Base-by-base conservation (phyloP, 2,113 vertebrate genomes). In the Phodopus roborovskii region DNA sequence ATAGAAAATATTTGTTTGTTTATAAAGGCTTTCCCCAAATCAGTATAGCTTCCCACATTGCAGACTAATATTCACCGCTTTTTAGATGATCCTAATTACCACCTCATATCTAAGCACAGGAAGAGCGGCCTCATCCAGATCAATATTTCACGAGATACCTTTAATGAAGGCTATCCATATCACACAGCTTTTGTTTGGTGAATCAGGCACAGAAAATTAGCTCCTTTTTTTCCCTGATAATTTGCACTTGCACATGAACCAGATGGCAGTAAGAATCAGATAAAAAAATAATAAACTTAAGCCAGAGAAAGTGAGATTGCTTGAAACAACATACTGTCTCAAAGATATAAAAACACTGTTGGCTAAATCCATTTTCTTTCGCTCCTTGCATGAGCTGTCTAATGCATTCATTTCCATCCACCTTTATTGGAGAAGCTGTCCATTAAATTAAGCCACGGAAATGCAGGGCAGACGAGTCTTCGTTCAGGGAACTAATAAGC, bases 171-270 rank as follows among this genome's bases (percentile, higher is more conserved):
- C 94, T 96, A 95, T 92, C 62, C 88, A 64, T 85, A 94, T 19
- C 5, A n/a, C 62, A 97, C 36, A 96, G 91, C 89, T 98, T 98
- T 98, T 98, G 97, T 98, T 98, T 98, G 96, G 96, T 97, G 96
- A 98, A 97, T 10, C 48, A 95, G 94, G 96, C 89, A 96, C 16
- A 90, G 88, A 98, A 98, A 98, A 98, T 97, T 95, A 98, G 22
- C 74, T 97, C 56, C 88, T 85, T 17, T 95, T 97, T 97, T 91
- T 58, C 71, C 71, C 96, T 98, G 97, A 91, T 96, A 97, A 97
- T 94, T 71, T 81, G 92, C 70, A 94, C 68, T 93, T 50, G 0
- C 22, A 92, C 81, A 90, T 60, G 93, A 97, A 96, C 68, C 93
- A 97, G 96, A 96, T 96, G 60, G 60, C 53, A 90, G 3, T 73